These are phyloP conservation scores for Sciurus vulgaris DNA, from an alignment of 2,797 vertebrate genomes.

Conservation along the genomic window DNA sequence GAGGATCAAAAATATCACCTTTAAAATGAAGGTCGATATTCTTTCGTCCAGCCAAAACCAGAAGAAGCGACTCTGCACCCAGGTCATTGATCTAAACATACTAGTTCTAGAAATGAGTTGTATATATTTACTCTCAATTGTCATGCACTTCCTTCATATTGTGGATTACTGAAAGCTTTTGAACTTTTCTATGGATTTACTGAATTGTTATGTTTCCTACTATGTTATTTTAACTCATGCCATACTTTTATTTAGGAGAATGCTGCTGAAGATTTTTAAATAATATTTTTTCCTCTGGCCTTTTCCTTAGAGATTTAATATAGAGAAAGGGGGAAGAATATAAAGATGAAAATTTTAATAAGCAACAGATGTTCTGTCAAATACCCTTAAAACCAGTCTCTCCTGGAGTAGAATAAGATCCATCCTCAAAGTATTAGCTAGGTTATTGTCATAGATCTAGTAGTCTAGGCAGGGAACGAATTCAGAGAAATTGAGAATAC, in stretches of 20 bases:
- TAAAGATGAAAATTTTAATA: slow-evolving; percentile 27
- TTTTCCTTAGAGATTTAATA: not conserved
- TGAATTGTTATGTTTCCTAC: slow-evolving; percentile 23
- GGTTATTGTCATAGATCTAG: slow-evolving; percentile 4
- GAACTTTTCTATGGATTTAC: not conserved
- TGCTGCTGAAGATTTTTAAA: slow-evolving; percentile 32
- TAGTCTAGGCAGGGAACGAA: not conserved
- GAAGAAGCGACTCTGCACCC: not conserved
- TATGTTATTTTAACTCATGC: slow-evolving; percentile 22
- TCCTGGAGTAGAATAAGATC: not conserved
- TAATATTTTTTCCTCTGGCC: not conserved
- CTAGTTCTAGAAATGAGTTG: slow-evolving; percentile 8
- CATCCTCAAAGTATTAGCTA: not conserved
- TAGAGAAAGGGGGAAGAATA: not conserved
- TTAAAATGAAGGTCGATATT: slow-evolving; percentile 66
- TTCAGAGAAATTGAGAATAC: slow-evolving; percentile 17
- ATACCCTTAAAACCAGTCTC: slow-evolving; percentile 28
- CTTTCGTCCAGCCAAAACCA: slow-evolving; percentile 45
- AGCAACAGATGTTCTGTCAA: slow-evolving; percentile 35
- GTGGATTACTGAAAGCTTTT: slow-evolving; percentile 46
- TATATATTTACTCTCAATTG: slow-evolving; percentile 30
- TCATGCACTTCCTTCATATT: not conserved
- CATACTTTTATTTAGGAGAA: slow-evolving; percentile 47
- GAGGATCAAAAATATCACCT: slow-evolving; percentile 75
- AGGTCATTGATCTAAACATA: not conserved